Evolutionary conservation across 2,113 vertebrate species (phyloP).

Genomic region (Gasterosteus nipponicus): DNA sequence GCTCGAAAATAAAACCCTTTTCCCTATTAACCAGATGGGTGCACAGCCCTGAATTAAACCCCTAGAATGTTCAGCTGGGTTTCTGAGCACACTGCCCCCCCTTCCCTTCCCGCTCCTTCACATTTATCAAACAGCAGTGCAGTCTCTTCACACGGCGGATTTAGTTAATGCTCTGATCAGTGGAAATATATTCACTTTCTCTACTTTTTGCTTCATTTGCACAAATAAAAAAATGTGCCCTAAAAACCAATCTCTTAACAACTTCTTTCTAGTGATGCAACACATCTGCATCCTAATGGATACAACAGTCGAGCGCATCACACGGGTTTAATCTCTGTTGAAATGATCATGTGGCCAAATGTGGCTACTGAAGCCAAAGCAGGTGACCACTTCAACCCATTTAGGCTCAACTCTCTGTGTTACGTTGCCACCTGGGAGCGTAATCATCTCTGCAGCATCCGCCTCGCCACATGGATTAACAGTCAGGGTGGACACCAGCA

Average conservation of each 20-base stretch:
- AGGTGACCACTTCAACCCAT: conserved; percentile 51
- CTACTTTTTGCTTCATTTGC: background rate
- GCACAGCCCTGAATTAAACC: conserved; percentile 68
- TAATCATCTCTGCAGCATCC: conserved; percentile 65
- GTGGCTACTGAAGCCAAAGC: conserved; percentile 31
- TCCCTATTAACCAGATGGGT: conserved; percentile 80
- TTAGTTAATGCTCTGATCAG: conserved; percentile 20
- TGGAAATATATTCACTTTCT: conserved; percentile 10
- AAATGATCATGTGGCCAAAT: conserved; percentile 43
- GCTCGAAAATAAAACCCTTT: conserved; percentile 80
- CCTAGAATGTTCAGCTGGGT: conserved; percentile 73
- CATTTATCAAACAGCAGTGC: conserved; percentile 22
- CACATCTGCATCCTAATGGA: background rate
- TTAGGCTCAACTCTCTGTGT: conserved; percentile 42
- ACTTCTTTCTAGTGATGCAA: background rate
- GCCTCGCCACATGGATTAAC: conserved; percentile 62
- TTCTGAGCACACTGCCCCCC: conserved; percentile 64
- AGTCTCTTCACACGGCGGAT: conserved; percentile 16
- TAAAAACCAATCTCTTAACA: background rate
- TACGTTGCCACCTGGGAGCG: conserved; percentile 46
- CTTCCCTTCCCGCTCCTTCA: conserved; percentile 55
- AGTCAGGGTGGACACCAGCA: conserved; percentile 37
- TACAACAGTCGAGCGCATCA: background rate
- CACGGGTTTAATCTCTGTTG: conserved; percentile 35
- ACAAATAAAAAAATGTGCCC: background rate